Percentiles rank a stretch among this genome's conserved stretches.
phyloP scores from a whole-genome alignment of 92 coral and sea anemone species.

The Montipora capitata region DNA sequence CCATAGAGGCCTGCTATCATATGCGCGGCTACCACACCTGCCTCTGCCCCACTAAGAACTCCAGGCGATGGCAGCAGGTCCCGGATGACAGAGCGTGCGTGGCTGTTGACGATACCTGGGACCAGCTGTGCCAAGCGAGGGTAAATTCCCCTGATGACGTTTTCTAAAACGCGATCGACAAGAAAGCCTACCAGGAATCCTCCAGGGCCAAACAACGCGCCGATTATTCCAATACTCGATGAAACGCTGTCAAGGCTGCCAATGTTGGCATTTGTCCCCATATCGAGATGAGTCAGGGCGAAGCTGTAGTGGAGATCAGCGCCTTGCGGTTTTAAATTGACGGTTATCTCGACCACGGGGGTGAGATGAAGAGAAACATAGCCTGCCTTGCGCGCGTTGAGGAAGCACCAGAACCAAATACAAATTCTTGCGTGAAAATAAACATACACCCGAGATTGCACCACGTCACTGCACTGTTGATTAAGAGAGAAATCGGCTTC shows the following conservation, averaged over 20 bases:
- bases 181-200: conserved; percentile 26
- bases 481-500: conserved; percentile 46
- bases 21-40: conserved; percentile 45
- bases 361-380: conserved; percentile 27
- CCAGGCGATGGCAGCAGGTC: conserved; percentile 35
- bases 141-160: not conserved
- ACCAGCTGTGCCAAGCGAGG: not conserved
- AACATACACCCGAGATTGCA: conserved; percentile 33
- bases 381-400: conserved; percentile 25
- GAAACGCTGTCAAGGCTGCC: conserved; percentile 28
- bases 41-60: conserved; percentile 20
- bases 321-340: too few species aligned
- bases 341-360: conserved; percentile 29
- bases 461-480: conserved; percentile 52
- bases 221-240: conserved; percentile 9
- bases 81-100: conserved; percentile 17
- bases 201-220: conserved; percentile 41
- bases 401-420: conserved; percentile 57
- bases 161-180: conserved; percentile 11
- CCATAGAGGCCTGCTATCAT: conserved; percentile 20
- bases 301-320: conserved; percentile 35
- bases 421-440: conserved; percentile 24
- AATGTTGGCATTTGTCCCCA: conserved; percentile 34
- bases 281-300: conserved; percentile 45
- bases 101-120: conserved; percentile 19